Base-by-base conservation (phyloP, 2,797 vertebrate species). In the Ptychobarbus kaznakovi region DNA sequence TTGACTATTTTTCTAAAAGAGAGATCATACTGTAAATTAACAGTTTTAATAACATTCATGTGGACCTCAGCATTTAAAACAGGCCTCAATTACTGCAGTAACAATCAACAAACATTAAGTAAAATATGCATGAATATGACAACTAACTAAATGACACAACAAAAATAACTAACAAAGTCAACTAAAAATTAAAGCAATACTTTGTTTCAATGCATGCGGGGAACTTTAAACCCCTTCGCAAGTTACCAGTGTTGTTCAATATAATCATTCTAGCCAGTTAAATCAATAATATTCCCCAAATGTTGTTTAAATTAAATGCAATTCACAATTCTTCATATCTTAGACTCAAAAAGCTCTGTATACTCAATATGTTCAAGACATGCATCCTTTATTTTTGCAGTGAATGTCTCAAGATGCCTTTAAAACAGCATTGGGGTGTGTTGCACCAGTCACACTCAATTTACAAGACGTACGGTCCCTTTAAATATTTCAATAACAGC, bases 401-500 rank as follows among this genome's bases (percentile, higher is more conserved):
- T 15, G 7, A 20, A 7, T 51, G n/a, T 63, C 81, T 63, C 46
- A 53, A 81, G 65, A 81, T 49, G 63, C 13, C 6, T 13, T 61
- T 22, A 74, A 82, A 61, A 35, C 25, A 46, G 2, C 61, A 32
- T 35, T 35, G 12, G 32, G 20, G 18, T 42, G 32, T 51, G 53
- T 68, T 68, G 20, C 13, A 58, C 35, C 38, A 32, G 46, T 84
- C 46, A 66, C 72, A 69, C 9, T 20, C 69, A 74, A 74, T 82
- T 65, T 82, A 74, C n/a, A 69, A 68, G n/a, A 42, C 18, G 3
- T 15, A 49, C 40, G 58, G 63, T 78, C n/a, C n/a, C 35, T 84
- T 68, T 77, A 53, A 76, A 83, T 40, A 44, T 69, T 78, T 44
- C 63, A 77, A 69, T 68, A 46, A 7, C 4, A 65, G 58, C 51